Conservation (phyloP, 2,797 vertebrate species). For the Argya squamiceps region DNA sequence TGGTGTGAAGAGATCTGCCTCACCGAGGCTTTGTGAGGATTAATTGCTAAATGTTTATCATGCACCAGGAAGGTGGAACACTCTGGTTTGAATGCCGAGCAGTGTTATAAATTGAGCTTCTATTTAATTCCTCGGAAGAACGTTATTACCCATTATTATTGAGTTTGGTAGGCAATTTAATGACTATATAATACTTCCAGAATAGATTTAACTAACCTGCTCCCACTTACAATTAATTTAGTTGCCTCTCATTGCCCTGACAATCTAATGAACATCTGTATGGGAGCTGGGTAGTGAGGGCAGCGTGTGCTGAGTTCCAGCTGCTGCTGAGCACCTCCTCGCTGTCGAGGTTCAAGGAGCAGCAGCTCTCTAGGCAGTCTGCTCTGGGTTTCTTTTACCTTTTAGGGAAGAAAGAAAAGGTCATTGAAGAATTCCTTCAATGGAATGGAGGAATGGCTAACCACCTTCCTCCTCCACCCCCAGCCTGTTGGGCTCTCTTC, state of each 20-base stretch:
- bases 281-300: neutral
- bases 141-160: slow-evolving; percentile 33
- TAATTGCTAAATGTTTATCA: slow-evolving; percentile 58
- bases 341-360: neutral
- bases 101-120: neutral
- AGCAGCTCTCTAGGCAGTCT: neutral
- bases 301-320: neutral
- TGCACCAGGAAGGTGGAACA: slow-evolving; percentile 3
- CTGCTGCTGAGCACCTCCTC: neutral
- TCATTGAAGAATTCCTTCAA: neutral
- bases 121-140: slow-evolving; percentile 28
- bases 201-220: slow-evolving; percentile 52
- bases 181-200: neutral
- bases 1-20: slow-evolving; percentile 38
- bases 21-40: neutral
- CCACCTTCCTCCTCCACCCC: neutral
- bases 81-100: neutral
- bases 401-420: slow-evolving; percentile 13
- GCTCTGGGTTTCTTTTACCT: neutral
- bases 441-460: neutral
- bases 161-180: slow-evolving; percentile 16
- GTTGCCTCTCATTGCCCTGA: neutral
- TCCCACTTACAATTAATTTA: slow-evolving; percentile 34
- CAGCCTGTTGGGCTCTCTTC: neutral
- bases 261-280: slow-evolving; percentile 15